Percentiles rank a stretch among this genome's conserved stretches.
Conservation (phyloP, 2,113 vertebrate species). For the Myodes glareolus region DNA sequence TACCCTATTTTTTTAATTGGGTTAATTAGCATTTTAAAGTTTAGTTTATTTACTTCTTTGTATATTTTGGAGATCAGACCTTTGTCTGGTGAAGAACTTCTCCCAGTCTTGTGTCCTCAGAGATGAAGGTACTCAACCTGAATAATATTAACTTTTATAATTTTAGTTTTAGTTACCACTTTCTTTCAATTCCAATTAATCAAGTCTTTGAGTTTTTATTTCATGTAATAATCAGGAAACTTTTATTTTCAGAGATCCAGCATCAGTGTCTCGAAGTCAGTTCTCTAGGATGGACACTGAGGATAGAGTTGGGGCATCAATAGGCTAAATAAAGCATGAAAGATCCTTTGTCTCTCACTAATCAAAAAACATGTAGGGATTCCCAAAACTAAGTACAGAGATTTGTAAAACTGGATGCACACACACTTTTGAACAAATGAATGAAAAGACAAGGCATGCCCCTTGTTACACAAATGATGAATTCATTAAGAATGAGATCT, state of each 20-base stretch:
- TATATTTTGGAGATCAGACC: no score
- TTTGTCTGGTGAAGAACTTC: no score
- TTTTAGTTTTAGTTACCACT: neutral
- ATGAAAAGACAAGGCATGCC: neutral
- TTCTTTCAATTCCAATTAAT: neutral
- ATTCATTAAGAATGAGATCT: neutral
- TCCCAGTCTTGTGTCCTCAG: no score
- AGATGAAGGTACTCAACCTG: neutral
- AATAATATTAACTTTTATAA: neutral
- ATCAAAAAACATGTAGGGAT: neutral
- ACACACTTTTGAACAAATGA: neutral
- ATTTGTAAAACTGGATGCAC: neutral
- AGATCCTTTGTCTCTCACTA: neutral
- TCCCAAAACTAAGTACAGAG: neutral
- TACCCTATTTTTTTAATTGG: no score
- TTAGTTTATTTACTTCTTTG: no score
- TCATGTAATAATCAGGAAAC: neutral
- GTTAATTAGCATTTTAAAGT: no score
- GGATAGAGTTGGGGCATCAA: neutral
- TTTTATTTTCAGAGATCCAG: neutral
- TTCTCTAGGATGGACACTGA: neutral
- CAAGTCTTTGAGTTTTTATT: slow-evolving; percentile 22
- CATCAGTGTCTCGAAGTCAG: neutral
- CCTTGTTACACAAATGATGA: neutral
- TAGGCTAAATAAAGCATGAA: neutral